Evolutionary conservation across 2,113 vertebrate species (phyloP), one percentile per base, ranked within the genome.

Genomic region (Oncorhynchus mykiss): DNA sequence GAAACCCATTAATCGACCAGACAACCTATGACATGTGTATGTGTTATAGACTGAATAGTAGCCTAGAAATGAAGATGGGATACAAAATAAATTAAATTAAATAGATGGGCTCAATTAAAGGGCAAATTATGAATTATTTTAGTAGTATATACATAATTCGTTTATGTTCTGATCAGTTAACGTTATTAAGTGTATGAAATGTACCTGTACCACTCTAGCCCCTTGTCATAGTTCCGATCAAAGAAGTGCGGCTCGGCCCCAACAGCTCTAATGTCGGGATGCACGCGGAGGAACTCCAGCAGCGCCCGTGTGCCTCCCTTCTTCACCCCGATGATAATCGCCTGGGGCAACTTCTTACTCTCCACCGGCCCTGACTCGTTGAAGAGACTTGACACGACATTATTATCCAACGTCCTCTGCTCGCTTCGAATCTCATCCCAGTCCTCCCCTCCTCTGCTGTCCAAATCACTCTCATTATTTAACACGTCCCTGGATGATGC

Each of bases 321-420:
- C 94, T 97, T 97, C 90, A 97, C 96, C 75, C 96, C 96, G 84
- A 97, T 96, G 88, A 97, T 97, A 87, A 97, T 95, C 66, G 96
- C 96, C 81, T 95, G 95, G 11, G 96, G 96, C 86, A 97, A 87
- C 89, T 95, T 95, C 88, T 97, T 97, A 66, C 84, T 95, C 57
- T 96, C 96, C 22, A 13, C 13, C 49, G 49, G 49, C 13, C 49
- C 49, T 16, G 94, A 94, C 68, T 93, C 95, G 75, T 95, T 96
- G 74, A 93, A 87, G 86, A 93, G 94, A 92, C 85, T 91, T 81
- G 95, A 94, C 88, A 93, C 88, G 91, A 92, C 84, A 71, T 88
- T 89, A 71, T 91, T 88, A 67, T 93, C 93, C 74, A 87, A 71
- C 62, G 84, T 77, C 81, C 83, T 93, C 24, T 83, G 85, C 49